phyloP scores from a whole-genome alignment of 2,113 vertebrate species.

The Tachuris rubrigastra region DNA sequence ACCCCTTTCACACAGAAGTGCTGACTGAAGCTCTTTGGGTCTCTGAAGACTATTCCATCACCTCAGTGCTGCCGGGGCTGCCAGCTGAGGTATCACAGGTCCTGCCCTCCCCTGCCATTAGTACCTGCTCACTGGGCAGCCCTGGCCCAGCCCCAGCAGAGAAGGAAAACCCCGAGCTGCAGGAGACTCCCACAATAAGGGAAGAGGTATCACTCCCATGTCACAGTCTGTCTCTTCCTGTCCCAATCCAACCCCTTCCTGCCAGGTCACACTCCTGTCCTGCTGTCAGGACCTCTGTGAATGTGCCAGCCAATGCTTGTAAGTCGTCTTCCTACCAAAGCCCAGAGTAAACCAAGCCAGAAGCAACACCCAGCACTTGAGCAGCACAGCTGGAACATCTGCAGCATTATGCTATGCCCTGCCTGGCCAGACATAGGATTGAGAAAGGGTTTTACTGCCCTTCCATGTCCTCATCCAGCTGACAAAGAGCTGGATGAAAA shows the following conservation, averaged over 20 bases:
- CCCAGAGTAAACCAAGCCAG: not conserved
- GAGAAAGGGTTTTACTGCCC: not conserved
- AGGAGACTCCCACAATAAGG: not conserved
- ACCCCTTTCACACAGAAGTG: not conserved
- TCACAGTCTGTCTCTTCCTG: not conserved
- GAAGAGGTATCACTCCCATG: not conserved
- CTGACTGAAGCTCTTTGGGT: conserved; percentile 40
- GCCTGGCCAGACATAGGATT: not conserved
- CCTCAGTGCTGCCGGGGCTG: not conserved
- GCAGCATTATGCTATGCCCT: not conserved
- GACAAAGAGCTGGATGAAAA: not conserved
- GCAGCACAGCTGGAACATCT: not conserved
- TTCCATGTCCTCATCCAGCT: not conserved
- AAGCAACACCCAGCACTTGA: not conserved
- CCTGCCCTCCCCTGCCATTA: conserved; percentile 2
- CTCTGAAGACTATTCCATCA: conserved; percentile 49
- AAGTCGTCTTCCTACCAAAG: not conserved
- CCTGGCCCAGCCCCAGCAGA: not conserved
- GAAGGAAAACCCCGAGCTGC: not conserved
- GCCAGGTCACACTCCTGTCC: not conserved
- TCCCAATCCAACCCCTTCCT: not conserved
- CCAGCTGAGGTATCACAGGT: conserved; percentile 50
- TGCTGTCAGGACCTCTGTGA: not conserved
- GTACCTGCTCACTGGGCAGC: not conserved
- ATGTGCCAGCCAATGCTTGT: not conserved